Base-by-base conservation (phyloP, 2,113 vertebrate species). In the Pampusana beccarii region DNA sequence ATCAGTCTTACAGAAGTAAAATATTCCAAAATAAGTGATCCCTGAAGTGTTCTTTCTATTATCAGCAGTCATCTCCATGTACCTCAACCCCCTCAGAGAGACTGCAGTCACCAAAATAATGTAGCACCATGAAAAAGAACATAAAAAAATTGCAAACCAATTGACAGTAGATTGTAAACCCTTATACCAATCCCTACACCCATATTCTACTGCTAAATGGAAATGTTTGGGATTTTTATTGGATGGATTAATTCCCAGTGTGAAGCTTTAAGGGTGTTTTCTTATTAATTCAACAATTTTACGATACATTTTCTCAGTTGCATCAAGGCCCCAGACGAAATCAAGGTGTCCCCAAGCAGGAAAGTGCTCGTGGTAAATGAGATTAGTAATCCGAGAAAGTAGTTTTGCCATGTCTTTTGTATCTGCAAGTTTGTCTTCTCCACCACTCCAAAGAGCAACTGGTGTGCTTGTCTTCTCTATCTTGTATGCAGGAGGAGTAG, bases 321-420 rank as follows among this genome's bases (percentile, higher is more conserved):
- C 98, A 50, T 98, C 98, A 69, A 98, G 69, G 13, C 98, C 98
- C 98, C 98, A 98, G 72, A 98, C 93, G 85, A 98, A 98, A 82
- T 98, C 98, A 14, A 98, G 93, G 0, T 98, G 98, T 46, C 98
- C 98, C 98, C 98, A 98, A 11, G 96, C 18, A 29, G 98, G 97
- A 78, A 98, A 85, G 57, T 95, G 25, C 38, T 98, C 97, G 9
- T 98, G 93, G 75, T 97, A 98, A 70, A 98, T 94, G 80, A 98
- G 96, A 29, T 98, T 98, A 88, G 88, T 93, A 69, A 98, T 84
- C 54, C 83, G 95, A 5, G 96, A 38, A 56, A 98, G 97, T 5
- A 98, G 85, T 3, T 61, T 74, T 53, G 97, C 91, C 9, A 77
- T 91, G 5, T 98, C 98, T 11, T 91, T 93, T 29, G 97, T 97